Conservation (phyloP, 2,113 vertebrate species). For the Atlantisia rogersi region DNA sequence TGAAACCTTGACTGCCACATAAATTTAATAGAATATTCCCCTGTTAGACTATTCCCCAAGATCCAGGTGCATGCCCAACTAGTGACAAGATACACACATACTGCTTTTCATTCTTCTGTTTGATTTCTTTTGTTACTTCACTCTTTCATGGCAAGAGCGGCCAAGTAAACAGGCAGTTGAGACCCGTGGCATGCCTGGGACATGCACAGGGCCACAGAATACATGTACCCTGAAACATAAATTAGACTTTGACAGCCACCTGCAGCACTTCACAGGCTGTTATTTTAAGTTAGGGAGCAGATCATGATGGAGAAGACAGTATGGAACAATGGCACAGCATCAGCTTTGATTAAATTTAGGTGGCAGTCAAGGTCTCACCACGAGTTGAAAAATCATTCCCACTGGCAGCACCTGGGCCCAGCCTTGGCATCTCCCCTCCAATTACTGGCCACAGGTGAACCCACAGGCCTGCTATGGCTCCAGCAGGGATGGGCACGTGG, state of each 20-base stretch:
- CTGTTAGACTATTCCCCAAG: not conserved
- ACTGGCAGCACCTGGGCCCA: not conserved
- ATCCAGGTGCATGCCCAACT: not conserved
- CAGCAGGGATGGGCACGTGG: not conserved
- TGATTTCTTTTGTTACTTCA: not conserved
- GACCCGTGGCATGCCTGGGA: not conserved
- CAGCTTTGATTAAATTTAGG: not conserved
- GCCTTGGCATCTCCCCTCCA: not conserved
- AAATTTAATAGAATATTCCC: no score
- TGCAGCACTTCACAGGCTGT: not conserved
- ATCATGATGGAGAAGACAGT: not conserved
- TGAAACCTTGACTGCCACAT: no score
- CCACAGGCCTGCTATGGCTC: fast-evolving
- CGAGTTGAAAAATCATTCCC: not conserved
- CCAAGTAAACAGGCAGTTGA: not conserved
- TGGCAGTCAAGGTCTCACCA: not conserved
- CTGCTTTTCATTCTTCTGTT: not conserved
- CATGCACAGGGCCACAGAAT: not conserved
- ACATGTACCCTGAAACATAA: not conserved
- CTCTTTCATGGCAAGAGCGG: not conserved
- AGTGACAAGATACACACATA: not conserved
- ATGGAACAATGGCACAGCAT: not conserved
- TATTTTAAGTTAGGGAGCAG: not conserved
- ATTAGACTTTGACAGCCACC: not conserved
- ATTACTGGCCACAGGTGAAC: not conserved